phyloP scores from a whole-genome alignment of 1,140 invertebrate genomes.

The Pseudomyrmex gracilis region DNA sequence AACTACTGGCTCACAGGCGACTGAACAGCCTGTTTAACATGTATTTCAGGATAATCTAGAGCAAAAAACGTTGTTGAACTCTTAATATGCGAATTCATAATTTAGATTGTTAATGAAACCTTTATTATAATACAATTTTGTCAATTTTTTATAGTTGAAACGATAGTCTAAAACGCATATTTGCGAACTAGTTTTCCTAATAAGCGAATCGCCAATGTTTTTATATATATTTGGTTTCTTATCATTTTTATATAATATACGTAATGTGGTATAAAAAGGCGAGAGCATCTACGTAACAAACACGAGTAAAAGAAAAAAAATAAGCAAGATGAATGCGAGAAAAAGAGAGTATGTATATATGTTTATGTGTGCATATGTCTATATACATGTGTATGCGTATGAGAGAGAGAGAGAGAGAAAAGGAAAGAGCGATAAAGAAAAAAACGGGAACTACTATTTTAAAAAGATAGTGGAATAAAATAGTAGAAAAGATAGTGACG shows the following conservation, averaged over 20 bases:
- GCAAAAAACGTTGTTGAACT: slow-evolving; percentile 64
- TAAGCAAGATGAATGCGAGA: slow-evolving; percentile 20
- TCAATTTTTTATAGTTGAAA: slow-evolving; percentile 69
- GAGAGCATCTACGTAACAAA: slow-evolving; percentile 11
- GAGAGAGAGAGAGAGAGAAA: slow-evolving; percentile 3
- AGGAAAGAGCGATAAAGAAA: slow-evolving; percentile 21
- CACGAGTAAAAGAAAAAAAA: slow-evolving; percentile 44
- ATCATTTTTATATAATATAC: slow-evolving; percentile 68
- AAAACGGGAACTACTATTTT: slow-evolving; percentile 63
- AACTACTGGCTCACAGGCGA: slow-evolving; percentile 10
- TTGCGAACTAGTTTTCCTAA: slow-evolving; percentile 61
- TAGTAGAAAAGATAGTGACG: slow-evolving; percentile 29
- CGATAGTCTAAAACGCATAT: slow-evolving; percentile 31
- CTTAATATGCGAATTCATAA: slow-evolving; percentile 58
- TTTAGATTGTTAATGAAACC: slow-evolving; percentile 62
- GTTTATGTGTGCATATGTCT: slow-evolving; percentile 27
- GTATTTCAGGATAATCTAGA: slow-evolving; percentile 51
- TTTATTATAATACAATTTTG: slow-evolving; percentile 70
- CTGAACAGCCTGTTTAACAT: slow-evolving; percentile 21
- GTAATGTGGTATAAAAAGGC: slow-evolving; percentile 17
- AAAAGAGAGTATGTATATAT: slow-evolving; percentile 2
- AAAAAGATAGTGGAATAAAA: slow-evolving; percentile 28
- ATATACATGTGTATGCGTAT: slow-evolving; percentile 24
- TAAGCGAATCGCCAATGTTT: slow-evolving; percentile 32
- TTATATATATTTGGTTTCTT: slow-evolving; percentile 60